Evolutionary conservation across 2,797 vertebrate species (phyloP).

Genomic region (Pachyuromys duprasi): DNA sequence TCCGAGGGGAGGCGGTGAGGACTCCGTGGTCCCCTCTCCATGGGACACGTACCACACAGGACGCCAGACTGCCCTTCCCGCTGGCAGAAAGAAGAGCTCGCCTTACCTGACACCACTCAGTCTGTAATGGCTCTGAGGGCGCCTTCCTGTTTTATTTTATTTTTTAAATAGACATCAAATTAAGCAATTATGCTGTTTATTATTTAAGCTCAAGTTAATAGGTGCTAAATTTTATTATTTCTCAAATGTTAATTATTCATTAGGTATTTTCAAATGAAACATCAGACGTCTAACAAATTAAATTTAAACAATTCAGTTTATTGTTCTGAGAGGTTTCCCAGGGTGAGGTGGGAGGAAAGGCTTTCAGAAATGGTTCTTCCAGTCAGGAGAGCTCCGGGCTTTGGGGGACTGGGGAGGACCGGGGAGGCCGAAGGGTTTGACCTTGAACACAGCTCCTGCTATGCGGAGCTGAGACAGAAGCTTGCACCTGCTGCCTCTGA

Average conservation of each 20-base stretch:
- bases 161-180: conserved; percentile 42
- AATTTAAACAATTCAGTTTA: conserved; percentile 76
- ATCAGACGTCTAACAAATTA: conserved; percentile 69
- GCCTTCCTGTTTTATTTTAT: neutral
- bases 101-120: neutral
- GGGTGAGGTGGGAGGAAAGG: neutral
- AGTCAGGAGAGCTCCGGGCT: neutral
- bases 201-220: conserved; percentile 69
- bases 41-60: accelerated
- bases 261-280: conserved; percentile 67
- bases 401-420: neutral
- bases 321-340: conserved; percentile 53
- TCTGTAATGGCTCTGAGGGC: neutral
- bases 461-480: neutral
- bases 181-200: conserved; percentile 67
- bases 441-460: accelerated
- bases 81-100: neutral
- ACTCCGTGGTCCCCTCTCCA: accelerated
- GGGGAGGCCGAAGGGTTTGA: neutral
- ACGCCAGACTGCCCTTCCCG: accelerated
- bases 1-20: neutral
- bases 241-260: conserved; percentile 74
- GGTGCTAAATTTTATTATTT: conserved; percentile 71
- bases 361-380: neutral
- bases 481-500: neutral